Percentiles rank a stretch among this genome's conserved stretches.
These are phyloP conservation scores for Amphiduros pacificus DNA, from an alignment of 2,888 invertebrate species.

Conservation along the genomic window DNA sequence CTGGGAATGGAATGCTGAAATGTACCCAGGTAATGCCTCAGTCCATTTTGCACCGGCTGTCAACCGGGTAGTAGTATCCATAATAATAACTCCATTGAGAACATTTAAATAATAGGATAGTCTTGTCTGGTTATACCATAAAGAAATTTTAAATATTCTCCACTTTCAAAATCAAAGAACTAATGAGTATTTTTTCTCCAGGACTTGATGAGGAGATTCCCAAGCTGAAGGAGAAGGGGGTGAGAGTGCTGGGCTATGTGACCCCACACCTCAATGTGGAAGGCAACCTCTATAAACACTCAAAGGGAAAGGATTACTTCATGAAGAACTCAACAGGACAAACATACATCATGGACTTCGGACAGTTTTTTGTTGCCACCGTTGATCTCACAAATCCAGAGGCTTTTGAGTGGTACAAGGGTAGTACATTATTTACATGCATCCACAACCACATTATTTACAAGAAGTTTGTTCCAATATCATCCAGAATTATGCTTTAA, in stretches of 20 bases:
- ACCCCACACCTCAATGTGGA: slow-evolving; percentile 44
- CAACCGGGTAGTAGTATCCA: too few species aligned
- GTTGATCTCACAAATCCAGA: slow-evolving; percentile 47
- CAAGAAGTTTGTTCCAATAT: not conserved
- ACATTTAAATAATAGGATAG: too few species aligned
- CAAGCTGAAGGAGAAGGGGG: slow-evolving; percentile 31
- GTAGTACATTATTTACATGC: slow-evolving; percentile 19
- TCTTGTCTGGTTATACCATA: too few species aligned
- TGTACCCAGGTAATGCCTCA: slow-evolving; percentile 46
- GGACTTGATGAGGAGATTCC: slow-evolving; percentile 36
- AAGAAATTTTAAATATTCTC: too few species aligned
- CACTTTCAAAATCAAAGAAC: too few species aligned
- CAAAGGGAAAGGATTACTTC: slow-evolving; percentile 36
- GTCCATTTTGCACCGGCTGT: too few species aligned
- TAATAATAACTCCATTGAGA: too few species aligned
- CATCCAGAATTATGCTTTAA: too few species aligned
- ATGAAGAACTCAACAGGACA: slow-evolving; percentile 37
- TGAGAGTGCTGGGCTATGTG: slow-evolving; percentile 45
- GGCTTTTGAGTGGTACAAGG: slow-evolving; percentile 49
- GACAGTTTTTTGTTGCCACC: slow-evolving; percentile 45
- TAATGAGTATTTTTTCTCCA: slow-evolving; percentile 23
- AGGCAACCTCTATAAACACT: slow-evolving; percentile 40
- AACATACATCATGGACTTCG: slow-evolving; percentile 40
- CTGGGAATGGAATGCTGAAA: slow-evolving; percentile 46
- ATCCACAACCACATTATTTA: not conserved